Base-by-base conservation (phyloP, 2,797 vertebrate species). In the Gephyroberyx darwinii region DNA sequence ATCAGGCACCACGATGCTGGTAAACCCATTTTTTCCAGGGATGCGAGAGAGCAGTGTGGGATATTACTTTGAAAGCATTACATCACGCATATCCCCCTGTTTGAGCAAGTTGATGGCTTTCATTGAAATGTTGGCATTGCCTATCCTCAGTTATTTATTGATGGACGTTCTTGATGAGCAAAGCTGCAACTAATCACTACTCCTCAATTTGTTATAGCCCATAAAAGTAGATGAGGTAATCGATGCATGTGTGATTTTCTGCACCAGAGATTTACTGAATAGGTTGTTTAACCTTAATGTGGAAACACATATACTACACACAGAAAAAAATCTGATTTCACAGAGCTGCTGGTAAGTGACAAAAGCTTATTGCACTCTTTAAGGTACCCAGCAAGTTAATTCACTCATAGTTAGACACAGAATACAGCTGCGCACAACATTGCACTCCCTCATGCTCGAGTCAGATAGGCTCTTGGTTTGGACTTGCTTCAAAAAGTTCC, bases 1-100 rank as follows among this genome's bases (percentile, higher is more conserved):
- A 83, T 65, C 65, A 62, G 71, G 61, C 74, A 75, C 20, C 73
- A 61, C 31, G 47, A 67, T 68, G 26, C 84, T 77, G 65, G 60
- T 83, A 69, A 80, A 86, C 79, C 71, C 22, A 63, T 75, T 89
- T 91, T 26, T 89, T 89, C 84, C 81, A 82, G 78, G 77, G 71
- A 65, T 50, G 33, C 77, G 63, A 78, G 77, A 83, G 63, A 77
- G 78, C 69, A 58, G 67, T 80, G 73, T 82, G 82, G 73, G 77
- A 84, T 76, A 74, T 78, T 82, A 84, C 81, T 77, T 57, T 77
- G 61, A 86, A 84, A 90, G 74, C 71, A 88, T 91, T 86, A 91
- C 86, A 88, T 90, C 88, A 90, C 68, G 20, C 69, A 71, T 53
- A 33, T 47, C 67, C 65, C 76, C 69, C 64, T 75, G 71, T 88